phyloP scores from a whole-genome alignment of 1,140 invertebrate species.

The Apis florea region DNA sequence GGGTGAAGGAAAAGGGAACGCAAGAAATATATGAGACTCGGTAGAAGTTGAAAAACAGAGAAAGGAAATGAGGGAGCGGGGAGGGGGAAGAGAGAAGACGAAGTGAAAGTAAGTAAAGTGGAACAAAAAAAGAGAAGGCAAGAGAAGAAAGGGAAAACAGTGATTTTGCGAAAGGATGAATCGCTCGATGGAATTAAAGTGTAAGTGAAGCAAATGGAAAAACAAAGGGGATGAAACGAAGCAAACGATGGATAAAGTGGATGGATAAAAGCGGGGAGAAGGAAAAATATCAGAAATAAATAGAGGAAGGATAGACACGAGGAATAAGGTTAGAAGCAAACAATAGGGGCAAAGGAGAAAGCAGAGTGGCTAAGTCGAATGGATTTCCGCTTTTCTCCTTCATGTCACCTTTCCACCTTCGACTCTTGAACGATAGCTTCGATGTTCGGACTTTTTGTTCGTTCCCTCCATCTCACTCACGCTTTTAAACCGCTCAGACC shows the following conservation, averaged over 20 bases:
- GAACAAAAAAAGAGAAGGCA: neutral
- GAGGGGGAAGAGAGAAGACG: neutral
- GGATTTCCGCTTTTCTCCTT: constrained; percentile 61
- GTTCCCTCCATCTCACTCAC: constrained; percentile 29
- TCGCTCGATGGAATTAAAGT: neutral
- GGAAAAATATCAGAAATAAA: neutral
- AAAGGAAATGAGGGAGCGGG: neutral
- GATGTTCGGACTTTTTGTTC: constrained; percentile 48
- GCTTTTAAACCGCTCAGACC: constrained; percentile 13
- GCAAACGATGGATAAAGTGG: neutral
- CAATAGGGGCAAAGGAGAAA: constrained; percentile 11
- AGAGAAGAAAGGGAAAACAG: constrained; percentile 8
- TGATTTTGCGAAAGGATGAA: neutral
- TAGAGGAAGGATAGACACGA: neutral
- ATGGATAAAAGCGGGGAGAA: neutral
- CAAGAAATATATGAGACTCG: neutral
- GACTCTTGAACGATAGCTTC: constrained; percentile 55
- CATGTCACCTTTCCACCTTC: constrained; percentile 59
- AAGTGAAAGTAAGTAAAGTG: constrained; percentile 6
- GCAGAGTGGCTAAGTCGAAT: constrained; percentile 50
- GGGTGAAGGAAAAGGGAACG: too few species aligned
- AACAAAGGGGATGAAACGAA: neutral
- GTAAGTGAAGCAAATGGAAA: constrained; percentile 1
- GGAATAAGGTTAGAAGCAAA: constrained; percentile 18
- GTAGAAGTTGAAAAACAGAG: constrained; percentile 29